Evolutionary conservation across 2,888 invertebrate genomes (phyloP), one percentile per base, ranked within the genome.

Genomic region (Limenitis camilla): DNA sequence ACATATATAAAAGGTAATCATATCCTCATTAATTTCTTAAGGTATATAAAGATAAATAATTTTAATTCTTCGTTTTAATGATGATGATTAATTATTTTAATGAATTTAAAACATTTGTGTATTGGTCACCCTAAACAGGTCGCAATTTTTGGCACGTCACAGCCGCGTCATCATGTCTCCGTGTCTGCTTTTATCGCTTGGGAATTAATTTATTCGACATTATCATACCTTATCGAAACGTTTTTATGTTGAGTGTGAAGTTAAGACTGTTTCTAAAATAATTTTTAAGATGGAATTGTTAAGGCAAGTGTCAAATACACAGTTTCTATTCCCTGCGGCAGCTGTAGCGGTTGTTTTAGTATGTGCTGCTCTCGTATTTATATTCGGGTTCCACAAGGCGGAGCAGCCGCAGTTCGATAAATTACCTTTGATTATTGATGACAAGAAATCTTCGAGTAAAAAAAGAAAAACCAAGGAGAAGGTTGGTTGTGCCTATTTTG

Each of bases 361-460:
- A 65, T 92, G 91, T 74, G 93, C 92, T 62, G 87, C 92, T 63
- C 83, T 94, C 64, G 93, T 94, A 67, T 94, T 92, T 84, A 90
- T 91, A 61, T 94, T 93, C 78, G 94, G 94, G 59, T 93, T 94
- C 82, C 93, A 92, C 84, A 91, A 92, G 58, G 91, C 93, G 62
- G 92, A 92, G 76, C 93, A 94, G 81, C 95, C 95, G 71, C 92
- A 93, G 71, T 93, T 93, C 76, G 92, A 92, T 71, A 92, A 93
- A 79, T 85, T 93, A 59, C 89, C 91, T 39, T 78, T 89, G 62
- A 81, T 87, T 61, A 69, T 89, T 62, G 92, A 91, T 74, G 92
- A 93, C 68, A 90, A 90, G 74, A 93, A 92, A 82, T 89, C 90
- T 59, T 87, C 89, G 66, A 90, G 80, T 68, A 92, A 92, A 81